phyloP scores from a whole-genome alignment of 2,888 invertebrate genomes.

The Drosophila infuscata region DNA sequence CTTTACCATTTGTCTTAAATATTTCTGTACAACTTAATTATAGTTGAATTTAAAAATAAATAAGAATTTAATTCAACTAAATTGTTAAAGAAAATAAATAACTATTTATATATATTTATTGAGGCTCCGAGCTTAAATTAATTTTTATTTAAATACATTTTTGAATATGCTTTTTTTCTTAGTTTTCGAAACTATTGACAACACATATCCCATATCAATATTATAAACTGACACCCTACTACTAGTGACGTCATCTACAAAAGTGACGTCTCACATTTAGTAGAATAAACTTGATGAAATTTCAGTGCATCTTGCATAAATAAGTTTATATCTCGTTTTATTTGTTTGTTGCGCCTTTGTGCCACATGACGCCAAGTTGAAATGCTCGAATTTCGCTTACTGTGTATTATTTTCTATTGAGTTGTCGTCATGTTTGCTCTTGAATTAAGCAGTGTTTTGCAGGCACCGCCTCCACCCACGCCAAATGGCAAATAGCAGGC shows the following conservation, averaged over 20 bases:
- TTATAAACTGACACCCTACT: neutral
- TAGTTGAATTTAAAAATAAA: neutral
- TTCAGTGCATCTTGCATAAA: neutral
- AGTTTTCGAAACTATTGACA: neutral
- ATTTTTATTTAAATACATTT: neutral
- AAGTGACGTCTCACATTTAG: neutral
- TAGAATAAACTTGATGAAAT: neutral
- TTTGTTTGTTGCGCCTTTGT: neutral
- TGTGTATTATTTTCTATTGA: slow-evolving; percentile 39
- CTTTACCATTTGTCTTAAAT: too few relatives aligned
- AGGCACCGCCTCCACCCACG: neutral
- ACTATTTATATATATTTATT: neutral
- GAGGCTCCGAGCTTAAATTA: neutral
- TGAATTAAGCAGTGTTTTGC: slow-evolving; percentile 64
- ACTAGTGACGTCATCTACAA: neutral
- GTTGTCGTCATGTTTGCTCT: slow-evolving; percentile 59
- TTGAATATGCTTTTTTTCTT: too few relatives aligned
- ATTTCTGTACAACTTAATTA: neutral
- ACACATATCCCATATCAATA: neutral
- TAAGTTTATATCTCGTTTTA: neutral
- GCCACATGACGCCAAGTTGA: slow-evolving; percentile 10
- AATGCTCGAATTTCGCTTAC: slow-evolving; percentile 26
- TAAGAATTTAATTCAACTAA: neutral
- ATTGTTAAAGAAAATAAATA: neutral
- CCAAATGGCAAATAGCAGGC: slow-evolving; percentile 15